Conservation (phyloP, 1,140 invertebrate species). For the Calephelis nemesis region DNA sequence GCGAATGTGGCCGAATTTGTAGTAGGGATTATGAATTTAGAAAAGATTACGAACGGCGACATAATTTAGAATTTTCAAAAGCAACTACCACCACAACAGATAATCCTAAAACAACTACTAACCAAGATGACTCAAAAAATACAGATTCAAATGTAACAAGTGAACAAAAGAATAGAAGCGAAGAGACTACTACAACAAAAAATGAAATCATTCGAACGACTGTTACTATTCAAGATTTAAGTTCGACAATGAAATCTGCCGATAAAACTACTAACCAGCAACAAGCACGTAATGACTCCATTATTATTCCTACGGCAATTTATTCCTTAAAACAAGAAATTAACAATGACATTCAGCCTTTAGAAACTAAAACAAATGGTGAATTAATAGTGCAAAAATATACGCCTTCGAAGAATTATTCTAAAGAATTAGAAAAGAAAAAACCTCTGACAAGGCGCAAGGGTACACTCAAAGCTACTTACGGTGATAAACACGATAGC, state of each 20-base stretch:
- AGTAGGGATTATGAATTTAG: conserved; percentile 69
- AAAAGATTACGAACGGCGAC: conserved; percentile 38
- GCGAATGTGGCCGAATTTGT: conserved; percentile 76
- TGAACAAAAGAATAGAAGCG: not conserved
- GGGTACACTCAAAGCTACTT: conserved; percentile 75
- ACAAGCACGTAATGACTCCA: conserved; percentile 35
- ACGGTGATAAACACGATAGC: conserved; percentile 75
- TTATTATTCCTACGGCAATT: conserved; percentile 50
- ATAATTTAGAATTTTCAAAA: conserved; percentile 23
- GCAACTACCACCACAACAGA: conserved; percentile 30
- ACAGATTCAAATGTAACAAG: not conserved
- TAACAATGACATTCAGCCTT: conserved; percentile 51
- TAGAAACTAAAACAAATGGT: conserved; percentile 39
- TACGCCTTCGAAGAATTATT: conserved; percentile 31
- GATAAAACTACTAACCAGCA: not conserved
- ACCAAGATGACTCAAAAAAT: conserved; percentile 18
- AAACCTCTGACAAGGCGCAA: conserved; percentile 69
- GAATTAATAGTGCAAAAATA: conserved; percentile 59
- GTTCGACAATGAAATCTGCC: not conserved
- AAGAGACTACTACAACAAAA: not conserved
- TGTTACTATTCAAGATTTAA: not conserved
- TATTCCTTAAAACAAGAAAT: conserved; percentile 33
- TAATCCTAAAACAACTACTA: conserved; percentile 22
- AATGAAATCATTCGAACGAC: not conserved
- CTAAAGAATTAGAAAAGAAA: conserved; percentile 63